These are phyloP conservation scores for Balaenoptera acutorostrata DNA, from an alignment of 2,113 vertebrate species.

Conservation along the genomic window DNA sequence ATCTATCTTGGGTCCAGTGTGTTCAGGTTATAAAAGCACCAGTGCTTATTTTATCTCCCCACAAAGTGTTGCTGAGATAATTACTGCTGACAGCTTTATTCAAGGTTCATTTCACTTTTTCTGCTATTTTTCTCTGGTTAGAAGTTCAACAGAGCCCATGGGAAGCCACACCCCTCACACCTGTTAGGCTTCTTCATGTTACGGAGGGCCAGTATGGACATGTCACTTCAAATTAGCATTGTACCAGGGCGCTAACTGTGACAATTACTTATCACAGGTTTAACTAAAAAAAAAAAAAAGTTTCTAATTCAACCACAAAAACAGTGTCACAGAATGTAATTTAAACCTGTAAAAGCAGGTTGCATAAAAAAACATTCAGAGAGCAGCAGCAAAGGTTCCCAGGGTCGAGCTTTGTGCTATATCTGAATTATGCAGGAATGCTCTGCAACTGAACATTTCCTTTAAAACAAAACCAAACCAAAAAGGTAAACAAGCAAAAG, in stretches of 20 bases:
- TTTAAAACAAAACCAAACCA: constrained; percentile 59
- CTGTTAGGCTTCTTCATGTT: constrained; percentile 89
- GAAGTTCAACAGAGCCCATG: constrained; percentile 84
- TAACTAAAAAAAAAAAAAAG: constrained; percentile 76
- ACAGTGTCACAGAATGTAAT: constrained; percentile 86
- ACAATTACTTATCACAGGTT: constrained; percentile 89
- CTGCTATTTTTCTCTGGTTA: constrained; percentile 88
- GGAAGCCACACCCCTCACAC: constrained; percentile 88
- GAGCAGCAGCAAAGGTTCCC: constrained; percentile 75
- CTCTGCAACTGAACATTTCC: constrained; percentile 44
- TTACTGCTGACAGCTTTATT: constrained; percentile 97
- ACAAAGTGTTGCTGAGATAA: constrained; percentile 93
- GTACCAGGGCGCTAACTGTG: constrained; percentile 82
- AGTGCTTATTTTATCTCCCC: constrained; percentile 83
- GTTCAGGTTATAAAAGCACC: constrained; percentile 84
- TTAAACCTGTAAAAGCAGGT: constrained; percentile 84
- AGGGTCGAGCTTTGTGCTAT: constrained; percentile 61
- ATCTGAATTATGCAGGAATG: constrained; percentile 75
- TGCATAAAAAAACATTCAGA: constrained; percentile 76
- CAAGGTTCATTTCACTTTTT: constrained; percentile 92
- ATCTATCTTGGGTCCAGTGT: constrained; percentile 73
- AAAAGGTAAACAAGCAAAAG: constrained; percentile 54
- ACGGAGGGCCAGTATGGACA: constrained; percentile 82
- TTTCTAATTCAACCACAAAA: constrained; percentile 87
- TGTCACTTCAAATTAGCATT: constrained; percentile 87